Evolutionary conservation across 2,888 invertebrate genomes (phyloP), one percentile per base, ranked within the genome.

Genomic region (Phanerotoma sp.): DNA sequence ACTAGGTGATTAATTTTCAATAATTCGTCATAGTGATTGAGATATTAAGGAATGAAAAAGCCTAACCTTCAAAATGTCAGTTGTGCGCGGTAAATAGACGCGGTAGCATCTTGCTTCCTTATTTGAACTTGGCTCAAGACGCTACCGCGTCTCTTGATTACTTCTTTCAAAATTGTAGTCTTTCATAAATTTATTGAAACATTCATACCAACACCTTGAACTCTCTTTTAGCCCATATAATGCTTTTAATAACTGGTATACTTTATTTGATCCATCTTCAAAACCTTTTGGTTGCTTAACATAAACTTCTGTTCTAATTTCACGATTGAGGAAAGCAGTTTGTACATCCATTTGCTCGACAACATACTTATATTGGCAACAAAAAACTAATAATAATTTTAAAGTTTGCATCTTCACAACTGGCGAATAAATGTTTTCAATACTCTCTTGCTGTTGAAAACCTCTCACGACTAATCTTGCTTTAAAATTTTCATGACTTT

Each of bases 221-320:
- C 58, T 63, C 56, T 64, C 62, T 32, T 51, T 49, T 40, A 67
- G 51, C 6, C 62, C 63, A 51, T 64, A 65, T 15, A 66, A 48
- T 7, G 64, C 33, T 54, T 65, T 64, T 10, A 18, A 6, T 56
- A 62, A 44, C 48, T 55, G 55, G 9, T 20, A 62, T 1, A 62
- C 60, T 54, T 33, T 53, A 32, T 48, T 41, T 18, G 40, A 37
- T 1, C 30, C 46, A 28, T 56, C 46, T 46, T 58, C 44, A 44
- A 51, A 62, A 5, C 62, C 60, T 47, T 35, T 10, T 13, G 60
- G 58, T 51, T 60, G 49, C 1, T 57, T 35, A 3, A 59, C 47
- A 45, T 57, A 62, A 21, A 59, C 42, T 56, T 60, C 53, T 11
- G 54, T 46, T 46, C 40, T 46, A 21, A 62, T 18, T 32, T 42